Evolutionary conservation across 2,113 vertebrate genomes (phyloP).

Genomic region (Hiodon alosoides): DNA sequence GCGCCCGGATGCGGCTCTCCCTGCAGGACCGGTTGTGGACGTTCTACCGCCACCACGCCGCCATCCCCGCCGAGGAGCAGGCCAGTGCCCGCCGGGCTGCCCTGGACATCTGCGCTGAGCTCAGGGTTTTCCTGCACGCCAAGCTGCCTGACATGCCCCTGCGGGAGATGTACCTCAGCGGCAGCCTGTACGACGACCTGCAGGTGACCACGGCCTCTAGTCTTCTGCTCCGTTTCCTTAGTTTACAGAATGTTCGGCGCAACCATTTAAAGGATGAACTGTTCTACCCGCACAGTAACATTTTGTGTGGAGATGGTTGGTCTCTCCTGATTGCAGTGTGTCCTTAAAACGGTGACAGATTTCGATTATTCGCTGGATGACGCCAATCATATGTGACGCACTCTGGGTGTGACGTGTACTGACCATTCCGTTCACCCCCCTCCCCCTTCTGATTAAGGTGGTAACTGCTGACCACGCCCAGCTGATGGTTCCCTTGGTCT

Average conservation of each 20-base stretch:
- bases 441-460: conserved; percentile 61
- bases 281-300: neutral
- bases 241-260: too few species aligned
- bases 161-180: conserved; percentile 94
- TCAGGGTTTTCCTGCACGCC: conserved; percentile 83
- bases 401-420: neutral
- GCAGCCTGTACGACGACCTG: conserved; percentile 91
- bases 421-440: neutral
- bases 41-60: conserved; percentile 77
- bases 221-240: too few species aligned
- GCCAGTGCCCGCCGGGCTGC: conserved; percentile 83
- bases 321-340: too few species aligned
- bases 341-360: too few species aligned
- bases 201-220: conserved; percentile 64
- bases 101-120: conserved; percentile 89
- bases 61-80: conserved; percentile 81
- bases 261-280: neutral
- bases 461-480: conserved; percentile 95
- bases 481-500: conserved; percentile 85
- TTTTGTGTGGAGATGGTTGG: neutral
- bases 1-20: conserved; percentile 82
- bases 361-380: too few species aligned
- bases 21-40: conserved; percentile 86
- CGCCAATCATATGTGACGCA: too few species aligned
- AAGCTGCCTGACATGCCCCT: conserved; percentile 96